A percentile compares a stretch with the other conserved stretches of the same genome.
phyloP scores from a whole-genome alignment of 1,140 invertebrate genomes.

The Bombus ignitus region DNA sequence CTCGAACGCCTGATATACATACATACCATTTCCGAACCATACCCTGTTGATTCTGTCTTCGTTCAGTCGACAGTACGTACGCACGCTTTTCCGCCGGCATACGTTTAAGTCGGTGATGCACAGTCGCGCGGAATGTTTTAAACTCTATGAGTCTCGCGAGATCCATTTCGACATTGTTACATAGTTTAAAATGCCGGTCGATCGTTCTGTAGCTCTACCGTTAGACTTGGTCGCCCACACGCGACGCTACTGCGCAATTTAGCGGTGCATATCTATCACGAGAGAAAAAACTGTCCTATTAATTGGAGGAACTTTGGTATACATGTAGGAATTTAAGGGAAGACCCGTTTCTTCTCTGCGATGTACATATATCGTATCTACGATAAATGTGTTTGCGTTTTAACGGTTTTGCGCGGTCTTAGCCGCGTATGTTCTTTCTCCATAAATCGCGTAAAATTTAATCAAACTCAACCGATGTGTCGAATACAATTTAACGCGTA shows the following conservation, averaged over 20 bases:
- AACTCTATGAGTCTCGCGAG: background rate
- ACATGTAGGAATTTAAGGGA: background rate
- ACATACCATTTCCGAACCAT: slow-evolving; percentile 25
- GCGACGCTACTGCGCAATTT: slow-evolving; percentile 65
- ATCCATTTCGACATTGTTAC: background rate
- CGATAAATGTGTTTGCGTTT: slow-evolving; percentile 4
- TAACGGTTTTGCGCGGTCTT: background rate
- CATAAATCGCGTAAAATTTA: background rate
- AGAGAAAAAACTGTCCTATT: background rate
- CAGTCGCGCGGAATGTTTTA: background rate
- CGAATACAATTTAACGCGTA: too few relatives aligned
- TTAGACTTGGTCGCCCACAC: slow-evolving; percentile 41
- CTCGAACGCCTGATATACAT: slow-evolving; percentile 17
- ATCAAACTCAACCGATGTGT: background rate
- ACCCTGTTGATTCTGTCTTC: background rate
- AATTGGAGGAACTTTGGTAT: background rate
- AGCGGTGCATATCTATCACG: slow-evolving; percentile 15
- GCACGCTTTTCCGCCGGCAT: slow-evolving; percentile 7
- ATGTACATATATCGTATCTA: background rate
- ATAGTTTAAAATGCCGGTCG: slow-evolving; percentile 49
- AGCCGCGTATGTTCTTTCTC: background rate
- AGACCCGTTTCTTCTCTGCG: background rate
- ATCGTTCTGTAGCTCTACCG: slow-evolving; percentile 25
- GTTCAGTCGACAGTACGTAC: background rate
- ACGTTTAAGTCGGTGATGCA: background rate